These are phyloP conservation scores for Semotilus atromaculatus DNA, from an alignment of 2,797 vertebrate genomes.

Conservation along the genomic window DNA sequence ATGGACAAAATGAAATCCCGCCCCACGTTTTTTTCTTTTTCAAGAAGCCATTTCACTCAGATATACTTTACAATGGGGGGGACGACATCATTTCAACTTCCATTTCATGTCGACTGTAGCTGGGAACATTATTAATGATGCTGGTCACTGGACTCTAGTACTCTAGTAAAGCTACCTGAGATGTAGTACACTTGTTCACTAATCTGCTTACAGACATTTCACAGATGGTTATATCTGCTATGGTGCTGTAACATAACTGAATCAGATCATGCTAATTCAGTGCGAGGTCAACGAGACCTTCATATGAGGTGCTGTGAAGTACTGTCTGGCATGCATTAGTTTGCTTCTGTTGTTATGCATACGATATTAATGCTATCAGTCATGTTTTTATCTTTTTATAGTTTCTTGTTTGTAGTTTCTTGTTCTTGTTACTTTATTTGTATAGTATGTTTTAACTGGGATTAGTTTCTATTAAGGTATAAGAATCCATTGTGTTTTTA, in stretches of 20 bases:
- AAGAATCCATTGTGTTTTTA: neutral
- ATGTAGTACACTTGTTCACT: constrained; percentile 15
- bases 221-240: constrained; percentile 9
- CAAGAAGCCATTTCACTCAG: neutral
- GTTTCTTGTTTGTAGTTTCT: neutral
- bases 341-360: neutral
- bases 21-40: neutral
- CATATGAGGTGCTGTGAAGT: neutral
- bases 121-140: neutral
- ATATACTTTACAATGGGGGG: too few relatives aligned
- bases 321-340: neutral
- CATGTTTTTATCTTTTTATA: neutral
- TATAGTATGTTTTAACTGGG: neutral
- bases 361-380: neutral
- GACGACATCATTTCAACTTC: too few relatives aligned
- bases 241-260: constrained; percentile 18
- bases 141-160: neutral
- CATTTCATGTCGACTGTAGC: neutral
- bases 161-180: constrained; percentile 29
- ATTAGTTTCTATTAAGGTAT: neutral
- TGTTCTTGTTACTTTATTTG: neutral
- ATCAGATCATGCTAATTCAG: constrained; percentile 9
- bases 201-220: constrained; percentile 33
- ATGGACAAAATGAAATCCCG: neutral
- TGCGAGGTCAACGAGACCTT: constrained; percentile 11